Evolutionary conservation across 2,113 vertebrate species (phyloP).

Genomic region (Hemicordylus capensis): DNA sequence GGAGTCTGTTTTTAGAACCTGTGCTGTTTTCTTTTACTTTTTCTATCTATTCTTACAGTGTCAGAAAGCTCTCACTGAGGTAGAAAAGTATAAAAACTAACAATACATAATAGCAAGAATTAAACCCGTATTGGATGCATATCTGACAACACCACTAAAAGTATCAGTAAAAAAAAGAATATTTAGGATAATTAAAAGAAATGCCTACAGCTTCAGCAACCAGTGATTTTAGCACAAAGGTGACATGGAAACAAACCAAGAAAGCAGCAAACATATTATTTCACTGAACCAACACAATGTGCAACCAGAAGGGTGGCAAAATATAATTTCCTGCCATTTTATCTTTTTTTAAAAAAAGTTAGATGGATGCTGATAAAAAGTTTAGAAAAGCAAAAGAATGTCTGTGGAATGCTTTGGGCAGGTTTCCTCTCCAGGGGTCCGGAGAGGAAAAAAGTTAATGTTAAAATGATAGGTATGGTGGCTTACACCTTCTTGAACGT

Average conservation of each 20-base stretch:
- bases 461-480: background rate
- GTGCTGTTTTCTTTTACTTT: slow-evolving; percentile 64
- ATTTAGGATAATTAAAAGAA: slow-evolving; percentile 21
- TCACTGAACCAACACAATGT: background rate
- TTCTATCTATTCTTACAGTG: slow-evolving; percentile 50
- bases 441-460: background rate
- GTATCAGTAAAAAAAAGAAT: background rate
- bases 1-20: slow-evolving; percentile 60
- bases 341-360: background rate
- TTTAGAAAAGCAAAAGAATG: background rate
- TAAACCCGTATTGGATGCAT: slow-evolving; percentile 48
- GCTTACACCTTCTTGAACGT: too few species aligned
- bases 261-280: background rate
- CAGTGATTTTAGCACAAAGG: slow-evolving; percentile 6
- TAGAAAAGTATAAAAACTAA: slow-evolving; percentile 62
- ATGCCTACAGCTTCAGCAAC: background rate
- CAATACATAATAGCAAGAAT: slow-evolving; percentile 44
- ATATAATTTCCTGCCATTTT: background rate
- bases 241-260: background rate
- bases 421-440: background rate
- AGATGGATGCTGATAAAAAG: background rate
- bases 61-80: slow-evolving; percentile 66
- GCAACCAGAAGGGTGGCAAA: background rate
- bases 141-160: slow-evolving; percentile 55
- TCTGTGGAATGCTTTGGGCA: background rate